Evolutionary conservation across 2,888 invertebrate genomes (phyloP), one percentile per base, ranked within the genome.

Genomic region (Hydriomena furcata): DNA sequence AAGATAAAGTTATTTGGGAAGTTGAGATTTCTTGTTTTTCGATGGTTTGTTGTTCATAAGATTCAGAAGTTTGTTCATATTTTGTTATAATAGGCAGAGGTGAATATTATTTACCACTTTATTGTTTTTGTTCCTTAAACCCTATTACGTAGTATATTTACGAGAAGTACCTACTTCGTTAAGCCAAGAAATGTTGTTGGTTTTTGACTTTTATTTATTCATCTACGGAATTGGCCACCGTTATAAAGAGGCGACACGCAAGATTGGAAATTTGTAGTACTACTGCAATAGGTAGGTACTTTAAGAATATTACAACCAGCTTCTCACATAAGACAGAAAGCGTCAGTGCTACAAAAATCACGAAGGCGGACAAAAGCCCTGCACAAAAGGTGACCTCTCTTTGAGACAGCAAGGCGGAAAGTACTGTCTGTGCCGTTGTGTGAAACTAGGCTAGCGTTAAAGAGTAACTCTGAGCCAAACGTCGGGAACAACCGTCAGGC

Each of bases 381-480:
- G 61, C 48, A 73, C 71, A 73, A 80, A 81, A 71, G 76, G 70
- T 71, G 74, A 76, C 76, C 75, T 69, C 71, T 51, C 78, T 75
- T 77, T 74, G 72, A n/a, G n/a, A 65, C 61, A 49, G 52, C 44
- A 35, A 51, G 35, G 48, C 47, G 57, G 47, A 60, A 62, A 56
- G 63, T 48, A 47, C 30, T 17, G 45, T 68, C 71, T 70, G 67
- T 66, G 59, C 45, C 48, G 55, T 66, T 66, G 70, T 73, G 60
- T 66, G 56, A 59, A 78, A 76, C 76, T 76, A 72, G 77, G 74
- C 65, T 76, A 71, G 53, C 61, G 63, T 67, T 68, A 66, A 74
- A 74, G 68, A 63, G 71, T 66, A 61, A 70, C 65, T 53, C 61
- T 55, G 59, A 61, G 57, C 42, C 54, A 58, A 61, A 58, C 49